Conservation (phyloP, 1,140 invertebrate species). For the Ostrea edulis region DNA sequence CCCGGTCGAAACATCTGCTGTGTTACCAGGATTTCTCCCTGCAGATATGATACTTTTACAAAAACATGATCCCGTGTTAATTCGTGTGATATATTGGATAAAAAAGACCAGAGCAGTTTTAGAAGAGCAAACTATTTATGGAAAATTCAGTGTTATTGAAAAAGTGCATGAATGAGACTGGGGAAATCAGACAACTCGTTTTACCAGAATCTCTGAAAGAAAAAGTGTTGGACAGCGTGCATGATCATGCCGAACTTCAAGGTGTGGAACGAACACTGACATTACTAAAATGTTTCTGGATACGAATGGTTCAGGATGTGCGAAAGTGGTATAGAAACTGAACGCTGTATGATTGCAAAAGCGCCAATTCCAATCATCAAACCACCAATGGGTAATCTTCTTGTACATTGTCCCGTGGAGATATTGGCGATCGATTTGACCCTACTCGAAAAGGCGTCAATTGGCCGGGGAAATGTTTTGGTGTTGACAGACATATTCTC, state of each 20-base stretch:
- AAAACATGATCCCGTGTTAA: constrained; percentile 31
- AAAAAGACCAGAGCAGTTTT: background rate
- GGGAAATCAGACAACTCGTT: constrained; percentile 24
- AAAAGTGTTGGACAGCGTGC: constrained; percentile 42
- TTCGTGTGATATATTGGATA: background rate
- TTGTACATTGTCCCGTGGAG: constrained; percentile 51
- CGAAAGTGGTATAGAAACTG: constrained; percentile 44
- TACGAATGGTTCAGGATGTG: constrained; percentile 44
- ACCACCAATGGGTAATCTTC: constrained; percentile 48
- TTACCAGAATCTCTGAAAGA: constrained; percentile 39
- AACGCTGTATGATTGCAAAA: constrained; percentile 46
- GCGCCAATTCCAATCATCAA: constrained; percentile 40
- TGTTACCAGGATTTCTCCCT: too few species aligned
- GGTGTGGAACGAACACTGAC: constrained; percentile 27
- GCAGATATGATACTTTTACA: constrained; percentile 26
- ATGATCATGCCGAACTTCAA: constrained; percentile 54
- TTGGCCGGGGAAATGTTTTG: constrained; percentile 58
- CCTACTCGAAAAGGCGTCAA: constrained; percentile 42
- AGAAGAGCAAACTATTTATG: background rate
- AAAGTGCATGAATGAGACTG: constrained; percentile 11
- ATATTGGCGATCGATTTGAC: constrained; percentile 55
- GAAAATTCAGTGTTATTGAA: constrained; percentile 42
- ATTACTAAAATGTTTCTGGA: constrained; percentile 48
- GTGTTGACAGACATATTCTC: too few species aligned
- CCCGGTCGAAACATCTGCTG: background rate